These are phyloP conservation scores for Rallus crepitans DNA, from an alignment of 2,797 vertebrate genomes.

Conservation along the genomic window DNA sequence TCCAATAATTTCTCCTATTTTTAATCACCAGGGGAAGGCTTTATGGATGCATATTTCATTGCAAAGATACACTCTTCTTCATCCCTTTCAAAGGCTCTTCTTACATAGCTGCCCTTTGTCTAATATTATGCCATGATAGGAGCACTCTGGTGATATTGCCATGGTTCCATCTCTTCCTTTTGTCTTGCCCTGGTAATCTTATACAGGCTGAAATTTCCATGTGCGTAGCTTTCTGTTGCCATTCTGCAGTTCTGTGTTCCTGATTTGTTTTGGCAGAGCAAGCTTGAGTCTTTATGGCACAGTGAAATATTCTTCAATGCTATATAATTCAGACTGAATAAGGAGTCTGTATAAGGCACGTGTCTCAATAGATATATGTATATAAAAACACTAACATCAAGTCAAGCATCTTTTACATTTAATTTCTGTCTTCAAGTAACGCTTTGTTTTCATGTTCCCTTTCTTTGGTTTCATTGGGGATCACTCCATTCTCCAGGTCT, in stretches of 20 bases:
- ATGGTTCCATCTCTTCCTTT: not conserved
- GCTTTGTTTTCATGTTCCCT: conserved; percentile 81
- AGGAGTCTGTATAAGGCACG: conserved; percentile 85
- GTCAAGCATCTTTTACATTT: conserved; percentile 67
- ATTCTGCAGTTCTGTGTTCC: conserved; percentile 54
- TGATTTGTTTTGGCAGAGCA: conserved; percentile 81
- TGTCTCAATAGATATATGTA: conserved; percentile 80
- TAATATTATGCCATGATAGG: not conserved
- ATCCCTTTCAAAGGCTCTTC: conserved; percentile 42
- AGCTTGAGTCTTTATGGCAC: conserved; percentile 83
- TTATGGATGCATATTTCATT: conserved; percentile 9
- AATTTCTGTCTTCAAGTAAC: conserved; percentile 80
- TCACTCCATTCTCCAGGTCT: conserved; percentile 83
- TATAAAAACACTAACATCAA: conserved; percentile 64
- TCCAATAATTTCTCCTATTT: conserved; percentile 35
- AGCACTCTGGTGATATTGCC: not conserved
- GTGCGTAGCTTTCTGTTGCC: conserved; percentile 49
- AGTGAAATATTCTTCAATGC: conserved; percentile 81
- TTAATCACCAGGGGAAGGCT: conserved; percentile 53
- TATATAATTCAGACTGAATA: conserved; percentile 79
- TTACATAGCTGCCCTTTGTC: conserved; percentile 60
- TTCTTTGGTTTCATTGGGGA: conserved; percentile 87
- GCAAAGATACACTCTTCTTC: conserved; percentile 17
- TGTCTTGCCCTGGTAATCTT: conserved; percentile 12
- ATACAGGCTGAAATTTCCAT: conserved; percentile 32